phyloP scores from a whole-genome alignment of 2,797 vertebrate species.

The Sciaenops ocellatus region DNA sequence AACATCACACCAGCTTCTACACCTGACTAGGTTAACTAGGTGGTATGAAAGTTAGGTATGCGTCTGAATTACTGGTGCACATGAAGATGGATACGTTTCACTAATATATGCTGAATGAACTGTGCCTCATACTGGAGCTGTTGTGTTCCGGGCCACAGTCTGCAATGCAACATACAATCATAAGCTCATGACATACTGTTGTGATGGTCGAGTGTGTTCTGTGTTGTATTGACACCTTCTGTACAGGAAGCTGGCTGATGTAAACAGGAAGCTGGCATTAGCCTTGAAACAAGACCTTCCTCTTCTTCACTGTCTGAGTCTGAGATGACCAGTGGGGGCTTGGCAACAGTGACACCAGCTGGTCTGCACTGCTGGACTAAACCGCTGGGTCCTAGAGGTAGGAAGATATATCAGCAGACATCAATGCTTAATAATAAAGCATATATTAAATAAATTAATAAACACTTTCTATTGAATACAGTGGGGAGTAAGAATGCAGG shows the following conservation, averaged over 20 bases:
- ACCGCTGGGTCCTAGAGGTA: slow-evolving; percentile 92
- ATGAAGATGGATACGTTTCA: no score
- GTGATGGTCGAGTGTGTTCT: slow-evolving; percentile 69
- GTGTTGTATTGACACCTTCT: slow-evolving; percentile 83
- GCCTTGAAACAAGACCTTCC: slow-evolving; percentile 83
- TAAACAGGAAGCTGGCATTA: slow-evolving; percentile 70
- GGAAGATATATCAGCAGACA: background rate
- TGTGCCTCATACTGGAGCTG: background rate
- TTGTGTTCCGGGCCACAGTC: background rate
- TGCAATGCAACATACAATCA: background rate
- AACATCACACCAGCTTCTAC: no score
- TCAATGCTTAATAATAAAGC: background rate
- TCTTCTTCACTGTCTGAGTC: slow-evolving; percentile 99
- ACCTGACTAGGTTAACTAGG: no score
- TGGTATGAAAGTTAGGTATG: no score
- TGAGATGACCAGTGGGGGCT: slow-evolving; percentile 89
- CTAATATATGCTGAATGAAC: no score
- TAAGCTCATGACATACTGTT: slow-evolving; percentile 34
- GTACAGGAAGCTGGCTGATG: slow-evolving; percentile 74
- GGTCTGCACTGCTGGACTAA: slow-evolving; percentile 80
- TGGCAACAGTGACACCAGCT: slow-evolving; percentile 81
- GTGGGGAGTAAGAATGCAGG: no score
- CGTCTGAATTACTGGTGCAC: no score
- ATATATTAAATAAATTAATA: no score
- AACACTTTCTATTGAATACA: background rate